Evolutionary conservation across 2,113 vertebrate species (phyloP), one percentile per base, ranked within the genome.

Genomic region (Aplodontia rufa): DNA sequence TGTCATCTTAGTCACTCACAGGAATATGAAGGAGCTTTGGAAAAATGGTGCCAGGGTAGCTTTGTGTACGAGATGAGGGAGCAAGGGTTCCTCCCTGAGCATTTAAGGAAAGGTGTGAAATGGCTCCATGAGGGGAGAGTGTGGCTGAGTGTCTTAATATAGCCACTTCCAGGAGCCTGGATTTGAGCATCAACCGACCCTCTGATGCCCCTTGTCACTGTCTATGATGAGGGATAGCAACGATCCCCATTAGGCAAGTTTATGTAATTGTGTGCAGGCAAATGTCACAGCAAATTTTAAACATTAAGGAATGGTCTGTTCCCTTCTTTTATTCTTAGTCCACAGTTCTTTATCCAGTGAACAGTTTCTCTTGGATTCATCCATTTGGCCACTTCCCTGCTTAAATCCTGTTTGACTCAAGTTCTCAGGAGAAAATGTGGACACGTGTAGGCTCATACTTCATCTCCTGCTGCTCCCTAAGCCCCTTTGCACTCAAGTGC

Each of bases 401-500:
- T 35, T 32, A 42, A 26, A 62, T 42, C 49, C 80, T 24, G 35
- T 8, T 16, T 13, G 8, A 5, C 35, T 10, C 13, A 28, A 1
- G 3, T 16, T 58, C 83, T 51, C 58, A 32, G 8, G 62, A 30
- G 35, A 55, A 53, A 16, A 2, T 42, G 1, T 1, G 2, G 22
- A 8, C 17, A 16, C 30, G 4, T 0, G 4, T 1, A 2, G 19
- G 58, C 37, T 32, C 37, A 0, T 2, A 26, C 45, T 81, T 80
- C 4, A 8, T 30, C 13, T 19, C 42, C 74, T 8, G 1, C 49
- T 83, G 55, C 14, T 69, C 71, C 40, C 13, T 5, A n/a, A 20
- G 22, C 40, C 32, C 13, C 45, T 8, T 17, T 19, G 22, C 51
- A 30, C 30, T 55, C 58, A 17, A 58, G 62, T 6, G 45, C 66